These are phyloP conservation scores for Phorcus lineatus DNA, from an alignment of 2,888 invertebrate species.

Conservation along the genomic window DNA sequence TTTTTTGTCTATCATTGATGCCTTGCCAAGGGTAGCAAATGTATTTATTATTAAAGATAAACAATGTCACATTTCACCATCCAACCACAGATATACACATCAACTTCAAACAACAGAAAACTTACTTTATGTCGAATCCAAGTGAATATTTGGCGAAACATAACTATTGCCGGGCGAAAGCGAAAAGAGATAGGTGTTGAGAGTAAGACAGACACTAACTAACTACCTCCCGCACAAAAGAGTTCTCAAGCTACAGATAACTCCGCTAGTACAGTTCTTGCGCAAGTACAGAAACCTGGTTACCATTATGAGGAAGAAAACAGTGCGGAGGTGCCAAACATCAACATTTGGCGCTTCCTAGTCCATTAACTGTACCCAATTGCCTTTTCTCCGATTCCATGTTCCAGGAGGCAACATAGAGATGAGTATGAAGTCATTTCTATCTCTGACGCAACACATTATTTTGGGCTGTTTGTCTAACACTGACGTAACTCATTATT, in stretches of 20 bases:
- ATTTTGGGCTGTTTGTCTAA: too few relatives aligned
- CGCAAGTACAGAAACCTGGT: neutral
- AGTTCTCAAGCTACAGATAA: neutral
- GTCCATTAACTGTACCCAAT: neutral
- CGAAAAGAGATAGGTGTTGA: neutral
- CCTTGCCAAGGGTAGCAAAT: too few relatives aligned
- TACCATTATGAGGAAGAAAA: neutral
- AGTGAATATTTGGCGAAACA: slow-evolving; percentile 6
- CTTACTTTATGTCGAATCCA: slow-evolving; percentile 7
- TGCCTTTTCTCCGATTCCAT: too few relatives aligned
- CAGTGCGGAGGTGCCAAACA: neutral
- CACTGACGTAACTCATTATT: too few relatives aligned
- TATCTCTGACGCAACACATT: too few relatives aligned
- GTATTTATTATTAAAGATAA: too few relatives aligned
- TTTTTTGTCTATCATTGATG: too few relatives aligned
- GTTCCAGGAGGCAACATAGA: too few relatives aligned
- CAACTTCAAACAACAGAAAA: neutral
- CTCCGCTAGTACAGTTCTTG: neutral
- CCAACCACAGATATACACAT: neutral
- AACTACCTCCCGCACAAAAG: neutral
- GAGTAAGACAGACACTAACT: neutral
- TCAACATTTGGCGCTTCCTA: neutral
- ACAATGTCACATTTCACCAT: neutral
- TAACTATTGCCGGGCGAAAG: neutral
- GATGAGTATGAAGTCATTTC: too few relatives aligned